Conservation (phyloP, 2,113 vertebrate species). For the Tragelaphus scriptus region DNA sequence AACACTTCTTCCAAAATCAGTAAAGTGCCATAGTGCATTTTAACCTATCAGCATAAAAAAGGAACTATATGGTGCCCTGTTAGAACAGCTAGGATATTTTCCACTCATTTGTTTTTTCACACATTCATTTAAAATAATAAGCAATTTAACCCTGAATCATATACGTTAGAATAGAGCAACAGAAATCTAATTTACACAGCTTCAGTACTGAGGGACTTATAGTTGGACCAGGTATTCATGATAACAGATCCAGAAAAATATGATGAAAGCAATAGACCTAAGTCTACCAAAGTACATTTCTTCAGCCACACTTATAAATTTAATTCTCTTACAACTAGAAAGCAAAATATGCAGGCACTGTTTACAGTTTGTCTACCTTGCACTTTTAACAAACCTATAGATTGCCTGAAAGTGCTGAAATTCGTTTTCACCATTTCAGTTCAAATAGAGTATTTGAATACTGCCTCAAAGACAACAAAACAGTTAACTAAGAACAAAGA, state of each 20-base stretch:
- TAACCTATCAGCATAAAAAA: neutral
- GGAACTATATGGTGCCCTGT: neutral
- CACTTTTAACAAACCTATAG: neutral
- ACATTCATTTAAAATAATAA: neutral
- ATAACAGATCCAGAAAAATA: neutral
- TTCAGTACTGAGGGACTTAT: neutral
- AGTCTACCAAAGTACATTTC: neutral
- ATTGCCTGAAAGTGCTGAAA: neutral
- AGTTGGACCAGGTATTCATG: neutral
- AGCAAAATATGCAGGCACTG: neutral
- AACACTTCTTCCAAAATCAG: conserved; percentile 6
- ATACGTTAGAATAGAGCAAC: neutral
- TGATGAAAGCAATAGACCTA: neutral
- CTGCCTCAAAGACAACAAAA: neutral
- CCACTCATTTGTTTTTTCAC: neutral
- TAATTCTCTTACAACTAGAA: neutral
- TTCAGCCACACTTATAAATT: neutral
- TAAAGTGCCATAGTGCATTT: neutral
- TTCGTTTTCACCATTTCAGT: conserved; percentile 15
- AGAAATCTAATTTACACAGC: neutral
- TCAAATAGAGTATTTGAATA: neutral
- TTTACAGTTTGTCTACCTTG: neutral
- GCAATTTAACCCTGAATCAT: neutral
- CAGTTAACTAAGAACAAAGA: neutral
- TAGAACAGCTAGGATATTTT: neutral